Evolutionary conservation across 1,140 invertebrate genomes (phyloP).

Genomic region (Sycophaga agraensis): DNA sequence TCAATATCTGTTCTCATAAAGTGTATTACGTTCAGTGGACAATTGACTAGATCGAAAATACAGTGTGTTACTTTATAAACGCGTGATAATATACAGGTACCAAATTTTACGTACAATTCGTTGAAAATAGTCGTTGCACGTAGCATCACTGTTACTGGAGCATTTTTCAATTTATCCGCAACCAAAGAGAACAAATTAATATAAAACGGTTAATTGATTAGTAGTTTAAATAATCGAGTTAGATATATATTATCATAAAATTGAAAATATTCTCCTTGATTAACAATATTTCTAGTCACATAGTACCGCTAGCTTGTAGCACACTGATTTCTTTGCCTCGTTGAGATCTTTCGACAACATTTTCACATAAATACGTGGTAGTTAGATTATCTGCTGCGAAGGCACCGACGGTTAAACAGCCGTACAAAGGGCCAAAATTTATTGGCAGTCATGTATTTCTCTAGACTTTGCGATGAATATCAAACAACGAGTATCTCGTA

Average conservation of each 20-base stretch:
- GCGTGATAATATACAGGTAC: neutral
- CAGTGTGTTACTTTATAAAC: constrained; percentile 27
- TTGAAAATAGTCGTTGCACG: neutral
- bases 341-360: constrained; percentile 11
- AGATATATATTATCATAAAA: neutral
- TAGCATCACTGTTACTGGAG: constrained; percentile 5
- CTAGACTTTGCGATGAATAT: constrained; percentile 1
- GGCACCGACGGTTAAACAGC: constrained; percentile 3
- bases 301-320: constrained; percentile 23
- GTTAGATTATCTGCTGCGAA: constrained; percentile 9
- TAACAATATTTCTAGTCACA: constrained; percentile 21
- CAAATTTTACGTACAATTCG: neutral
- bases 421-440: neutral
- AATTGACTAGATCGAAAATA: constrained; percentile 51
- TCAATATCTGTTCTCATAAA: constrained; percentile 24
- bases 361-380: neutral
- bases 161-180: constrained; percentile 13
- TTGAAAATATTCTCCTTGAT: constrained; percentile 11
- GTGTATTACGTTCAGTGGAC: constrained; percentile 43
- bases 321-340: constrained; percentile 14
- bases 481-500: constrained; percentile 1
- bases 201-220: constrained; percentile 17
- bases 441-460: constrained; percentile 17
- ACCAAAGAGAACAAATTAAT: neutral
- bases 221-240: neutral